Conservation (phyloP, 53 echinoderm and acorn worm genomes). For the Arbacia lixula region DNA sequence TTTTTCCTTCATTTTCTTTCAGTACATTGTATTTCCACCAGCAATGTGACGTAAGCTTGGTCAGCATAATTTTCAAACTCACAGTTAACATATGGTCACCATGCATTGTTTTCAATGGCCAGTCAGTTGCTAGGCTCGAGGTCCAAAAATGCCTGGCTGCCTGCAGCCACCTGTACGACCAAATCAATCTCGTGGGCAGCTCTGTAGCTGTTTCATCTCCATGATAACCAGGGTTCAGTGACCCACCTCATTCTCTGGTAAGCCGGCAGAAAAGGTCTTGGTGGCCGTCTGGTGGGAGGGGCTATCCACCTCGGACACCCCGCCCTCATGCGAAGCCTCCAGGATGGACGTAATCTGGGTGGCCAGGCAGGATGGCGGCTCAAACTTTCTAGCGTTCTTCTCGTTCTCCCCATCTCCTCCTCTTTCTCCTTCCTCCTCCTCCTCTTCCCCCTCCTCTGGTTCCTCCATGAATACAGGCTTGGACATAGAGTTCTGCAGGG, state of each 20-base stretch:
- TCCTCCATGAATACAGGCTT: slow-evolving; percentile 95
- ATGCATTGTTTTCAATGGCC: too few relatives aligned
- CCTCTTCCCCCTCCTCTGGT: slow-evolving; percentile 45
- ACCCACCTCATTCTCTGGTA: slow-evolving; percentile 17
- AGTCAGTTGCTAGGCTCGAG: too few relatives aligned
- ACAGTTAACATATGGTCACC: too few relatives aligned
- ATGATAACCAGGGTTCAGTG: too few relatives aligned
- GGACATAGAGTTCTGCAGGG: slow-evolving; percentile 43
- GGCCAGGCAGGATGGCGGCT: slow-evolving; percentile 28
- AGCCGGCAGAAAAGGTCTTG: neutral
- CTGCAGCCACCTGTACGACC: too few relatives aligned
- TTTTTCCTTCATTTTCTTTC: too few relatives aligned
- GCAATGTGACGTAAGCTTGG: too few relatives aligned
- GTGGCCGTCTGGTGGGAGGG: slow-evolving; percentile 54
- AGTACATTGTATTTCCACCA: too few relatives aligned
- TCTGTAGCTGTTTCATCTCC: too few relatives aligned
- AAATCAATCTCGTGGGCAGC: too few relatives aligned
- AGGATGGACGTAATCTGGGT: slow-evolving; percentile 21
- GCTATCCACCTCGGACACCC: slow-evolving; percentile 69
- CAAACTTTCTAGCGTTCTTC: slow-evolving; percentile 14
- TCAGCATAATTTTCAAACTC: too few relatives aligned
- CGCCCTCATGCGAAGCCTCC: slow-evolving; percentile 49
- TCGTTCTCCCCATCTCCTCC: neutral
- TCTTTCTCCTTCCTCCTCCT: neutral
- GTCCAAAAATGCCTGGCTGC: too few relatives aligned